phyloP scores from a whole-genome alignment of 2,113 vertebrate species.

The Cinclus cinclus region DNA sequence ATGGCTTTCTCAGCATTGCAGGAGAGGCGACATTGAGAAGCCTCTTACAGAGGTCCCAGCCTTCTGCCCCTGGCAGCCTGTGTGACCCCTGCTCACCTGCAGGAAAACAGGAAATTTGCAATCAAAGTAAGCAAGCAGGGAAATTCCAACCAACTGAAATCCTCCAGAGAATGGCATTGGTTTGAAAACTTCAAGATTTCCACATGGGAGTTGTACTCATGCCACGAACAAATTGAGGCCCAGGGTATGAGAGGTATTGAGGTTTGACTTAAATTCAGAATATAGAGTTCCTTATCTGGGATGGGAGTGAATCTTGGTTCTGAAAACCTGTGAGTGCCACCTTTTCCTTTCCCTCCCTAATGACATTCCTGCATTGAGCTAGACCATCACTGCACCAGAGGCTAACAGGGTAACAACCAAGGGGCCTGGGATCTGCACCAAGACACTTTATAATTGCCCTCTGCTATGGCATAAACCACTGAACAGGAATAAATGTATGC shows the following conservation, averaged over 20 bases:
- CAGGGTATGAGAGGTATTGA: background rate
- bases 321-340: background rate
- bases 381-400: background rate
- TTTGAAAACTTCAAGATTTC: background rate
- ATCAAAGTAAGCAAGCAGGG: background rate
- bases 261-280: background rate
- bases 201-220: background rate
- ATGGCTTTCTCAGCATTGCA: background rate
- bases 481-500: background rate
- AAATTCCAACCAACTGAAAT: background rate
- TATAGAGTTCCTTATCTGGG: background rate
- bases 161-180: background rate
- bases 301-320: background rate
- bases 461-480: background rate
- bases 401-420: background rate
- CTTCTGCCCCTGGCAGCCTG: background rate
- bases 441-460: background rate
- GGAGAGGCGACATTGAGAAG: rapidly evolving
- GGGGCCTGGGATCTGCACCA: background rate
- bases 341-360: background rate
- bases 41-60: background rate
- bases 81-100: background rate
- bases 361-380: background rate
- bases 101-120: background rate
- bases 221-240: background rate